A percentile compares a stretch with the other conserved stretches of the same genome.
These are phyloP conservation scores for Maccullochella peelii DNA, from an alignment of 2,113 vertebrate species.

Conservation along the genomic window DNA sequence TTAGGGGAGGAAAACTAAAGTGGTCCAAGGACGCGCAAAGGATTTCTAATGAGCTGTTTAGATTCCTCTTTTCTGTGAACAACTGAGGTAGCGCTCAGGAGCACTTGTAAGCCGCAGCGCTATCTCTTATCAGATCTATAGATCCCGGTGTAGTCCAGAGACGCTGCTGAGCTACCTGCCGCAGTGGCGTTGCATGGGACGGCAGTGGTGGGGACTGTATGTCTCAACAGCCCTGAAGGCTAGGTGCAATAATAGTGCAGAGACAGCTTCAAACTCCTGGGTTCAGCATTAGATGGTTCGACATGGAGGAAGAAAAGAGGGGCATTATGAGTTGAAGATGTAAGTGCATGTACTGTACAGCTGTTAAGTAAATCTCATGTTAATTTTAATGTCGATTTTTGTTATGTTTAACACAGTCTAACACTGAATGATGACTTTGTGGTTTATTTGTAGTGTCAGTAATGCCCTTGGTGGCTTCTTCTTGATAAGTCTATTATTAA, in stretches of 20 bases:
- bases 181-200: conserved; percentile 63
- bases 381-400: conserved; percentile 26
- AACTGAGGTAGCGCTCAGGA: conserved; percentile 15
- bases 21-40: conserved; percentile 52
- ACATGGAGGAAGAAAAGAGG: neutral
- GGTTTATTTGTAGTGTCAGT: conserved; percentile 21
- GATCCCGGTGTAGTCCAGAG: conserved; percentile 40
- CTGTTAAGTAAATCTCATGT: neutral
- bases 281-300: neutral
- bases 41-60: conserved; percentile 58
- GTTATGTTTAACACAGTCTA: conserved; percentile 18
- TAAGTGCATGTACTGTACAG: conserved; percentile 8
- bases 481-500: conserved; percentile 26
- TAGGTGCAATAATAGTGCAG: neutral
- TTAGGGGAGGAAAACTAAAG: conserved; percentile 56
- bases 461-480: conserved; percentile 19
- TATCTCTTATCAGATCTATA: conserved; percentile 71
- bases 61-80: conserved; percentile 31
- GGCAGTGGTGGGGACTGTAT: conserved; percentile 10
- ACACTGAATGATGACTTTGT: conserved; percentile 8
- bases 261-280: conserved; percentile 24
- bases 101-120: conserved; percentile 49
- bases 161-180: conserved; percentile 48
- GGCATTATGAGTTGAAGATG: neutral
- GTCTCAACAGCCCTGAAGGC: conserved; percentile 44